Conservation (phyloP, 2,888 invertebrate species). For the Patella caerulea region DNA sequence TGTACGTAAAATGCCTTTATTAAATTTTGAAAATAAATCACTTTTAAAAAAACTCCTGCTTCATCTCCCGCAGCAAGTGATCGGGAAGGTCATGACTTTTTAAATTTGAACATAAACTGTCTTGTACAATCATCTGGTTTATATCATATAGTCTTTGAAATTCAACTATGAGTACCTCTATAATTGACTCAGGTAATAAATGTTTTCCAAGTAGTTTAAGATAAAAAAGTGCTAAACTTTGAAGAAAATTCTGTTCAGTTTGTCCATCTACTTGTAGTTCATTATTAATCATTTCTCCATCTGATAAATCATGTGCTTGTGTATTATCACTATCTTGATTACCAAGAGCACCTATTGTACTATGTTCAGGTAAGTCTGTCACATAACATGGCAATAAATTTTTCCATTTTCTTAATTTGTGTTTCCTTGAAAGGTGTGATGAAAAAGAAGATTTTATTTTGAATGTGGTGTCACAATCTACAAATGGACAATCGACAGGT, state of each 20-base stretch:
- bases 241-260: not conserved
- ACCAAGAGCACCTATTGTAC: too few relatives aligned
- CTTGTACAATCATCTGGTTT: not conserved
- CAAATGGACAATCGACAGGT: not conserved
- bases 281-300: not conserved
- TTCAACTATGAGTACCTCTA: constrained; percentile 7
- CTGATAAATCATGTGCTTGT: not conserved
- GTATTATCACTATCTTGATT: not conserved
- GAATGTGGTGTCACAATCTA: not conserved
- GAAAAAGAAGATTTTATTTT: not conserved
- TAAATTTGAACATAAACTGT: constrained; percentile 2
- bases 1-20: constrained; percentile 14
- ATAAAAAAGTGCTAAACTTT: constrained; percentile 1
- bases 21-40: constrained; percentile 23
- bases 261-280: not conserved
- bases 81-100: not conserved
- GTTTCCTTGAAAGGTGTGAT: not conserved
- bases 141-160: constrained; percentile 9
- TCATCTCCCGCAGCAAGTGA: not conserved
- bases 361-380: not conserved
- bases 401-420: not conserved
- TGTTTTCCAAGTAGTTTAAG: constrained; percentile 8
- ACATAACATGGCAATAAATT: not conserved
- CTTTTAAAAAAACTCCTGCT: not conserved
- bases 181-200: constrained; percentile 16